These are phyloP conservation scores for Colossoma macropomum DNA, from an alignment of 2,113 vertebrate species.

Conservation along the genomic window DNA sequence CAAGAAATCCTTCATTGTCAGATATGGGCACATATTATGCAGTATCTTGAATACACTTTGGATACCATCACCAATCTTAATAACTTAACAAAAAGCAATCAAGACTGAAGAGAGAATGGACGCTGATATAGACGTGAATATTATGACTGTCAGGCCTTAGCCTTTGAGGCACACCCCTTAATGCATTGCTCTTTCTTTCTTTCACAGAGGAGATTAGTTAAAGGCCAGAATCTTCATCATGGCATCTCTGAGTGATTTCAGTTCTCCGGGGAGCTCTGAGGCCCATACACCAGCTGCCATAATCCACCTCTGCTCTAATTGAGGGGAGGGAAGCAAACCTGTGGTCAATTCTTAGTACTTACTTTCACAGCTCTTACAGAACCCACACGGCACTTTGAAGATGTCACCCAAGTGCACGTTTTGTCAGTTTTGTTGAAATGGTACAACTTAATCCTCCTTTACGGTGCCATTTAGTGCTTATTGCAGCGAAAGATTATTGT, in stretches of 20 bases:
- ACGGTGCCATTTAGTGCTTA: slow-evolving; percentile 12
- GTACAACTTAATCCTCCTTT: slow-evolving; percentile 1
- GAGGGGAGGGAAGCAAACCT: background rate
- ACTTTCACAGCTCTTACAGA: background rate
- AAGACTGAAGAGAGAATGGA: background rate
- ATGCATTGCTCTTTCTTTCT: background rate
- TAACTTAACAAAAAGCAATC: background rate
- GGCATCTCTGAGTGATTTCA: background rate
- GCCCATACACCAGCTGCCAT: background rate
- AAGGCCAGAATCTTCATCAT: background rate
- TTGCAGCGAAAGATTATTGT: slow-evolving; percentile 7
- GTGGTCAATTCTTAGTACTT: background rate
- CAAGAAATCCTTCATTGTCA: background rate
- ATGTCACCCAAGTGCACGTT: background rate
- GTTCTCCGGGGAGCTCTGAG: background rate
- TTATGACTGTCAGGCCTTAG: background rate
- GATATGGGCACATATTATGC: background rate
- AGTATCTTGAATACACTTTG: background rate
- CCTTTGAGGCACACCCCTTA: background rate
- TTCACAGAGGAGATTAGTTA: background rate
- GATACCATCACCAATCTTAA: background rate
- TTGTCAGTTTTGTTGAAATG: slow-evolving; percentile 9
- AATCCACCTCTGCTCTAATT: background rate
- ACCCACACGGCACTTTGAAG: too few species aligned
- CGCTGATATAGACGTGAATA: too few species aligned